These are phyloP conservation scores for Eucera pruinosa DNA, from an alignment of 2,888 invertebrate genomes.

Conservation along the genomic window DNA sequence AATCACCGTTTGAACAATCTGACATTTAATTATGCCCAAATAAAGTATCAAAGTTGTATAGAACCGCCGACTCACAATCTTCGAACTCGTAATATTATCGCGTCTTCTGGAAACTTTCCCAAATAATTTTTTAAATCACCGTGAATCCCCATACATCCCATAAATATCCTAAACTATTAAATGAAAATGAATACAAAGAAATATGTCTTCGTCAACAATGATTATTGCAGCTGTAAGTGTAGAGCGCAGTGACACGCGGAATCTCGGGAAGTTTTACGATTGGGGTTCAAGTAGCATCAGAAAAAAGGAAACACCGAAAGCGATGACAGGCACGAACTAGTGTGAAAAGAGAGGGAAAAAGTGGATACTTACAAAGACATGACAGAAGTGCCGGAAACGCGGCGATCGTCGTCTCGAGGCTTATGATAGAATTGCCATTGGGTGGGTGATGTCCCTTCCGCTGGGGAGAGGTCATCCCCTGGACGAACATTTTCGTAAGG, in stretches of 20 bases:
- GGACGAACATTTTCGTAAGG: conserved; percentile 88
- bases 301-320: conserved; percentile 77
- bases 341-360: conserved; percentile 43
- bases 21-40: too few species aligned
- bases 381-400: conserved; percentile 87
- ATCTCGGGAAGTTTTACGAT: conserved; percentile 10
- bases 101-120: too few species aligned
- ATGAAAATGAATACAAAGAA: not conserved
- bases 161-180: not conserved
- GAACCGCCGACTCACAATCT: too few species aligned
- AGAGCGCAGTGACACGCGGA: conserved; percentile 1
- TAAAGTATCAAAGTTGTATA: too few species aligned
- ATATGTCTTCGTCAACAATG: not conserved
- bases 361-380: conserved; percentile 86
- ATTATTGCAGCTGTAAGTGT: not conserved
- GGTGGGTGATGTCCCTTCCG: conserved; percentile 86
- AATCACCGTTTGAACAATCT: too few species aligned
- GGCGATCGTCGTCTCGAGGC: conserved; percentile 85
- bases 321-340: conserved; percentile 53
- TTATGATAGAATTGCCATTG: conserved; percentile 86
- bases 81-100: too few species aligned
- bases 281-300: not conserved
- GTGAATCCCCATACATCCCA: not conserved
- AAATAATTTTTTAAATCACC: not conserved
- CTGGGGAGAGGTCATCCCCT: conserved; percentile 85